Evolutionary conservation across 2,797 vertebrate genomes (phyloP).

Genomic region (Pangasius mekongensis): DNA sequence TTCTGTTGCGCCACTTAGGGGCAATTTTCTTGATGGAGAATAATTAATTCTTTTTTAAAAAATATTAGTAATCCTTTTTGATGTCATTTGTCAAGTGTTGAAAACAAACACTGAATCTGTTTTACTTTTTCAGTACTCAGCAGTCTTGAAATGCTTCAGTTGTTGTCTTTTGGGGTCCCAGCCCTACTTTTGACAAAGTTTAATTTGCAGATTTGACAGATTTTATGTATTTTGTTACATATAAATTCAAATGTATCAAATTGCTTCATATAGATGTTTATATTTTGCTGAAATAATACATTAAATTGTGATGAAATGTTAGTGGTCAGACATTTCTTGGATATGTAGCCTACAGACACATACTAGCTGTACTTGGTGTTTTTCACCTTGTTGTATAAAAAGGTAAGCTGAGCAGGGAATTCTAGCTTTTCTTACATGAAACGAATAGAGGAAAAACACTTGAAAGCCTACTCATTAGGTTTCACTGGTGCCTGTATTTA

Average conservation of each 20-base stretch:
- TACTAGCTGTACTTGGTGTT: neutral
- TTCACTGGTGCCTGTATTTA: neutral
- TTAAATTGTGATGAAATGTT: neutral
- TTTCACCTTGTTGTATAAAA: neutral
- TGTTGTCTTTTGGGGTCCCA: neutral
- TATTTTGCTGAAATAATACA: neutral
- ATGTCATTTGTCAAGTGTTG: neutral
- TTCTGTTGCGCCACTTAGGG: too few species aligned
- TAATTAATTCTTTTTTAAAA: too few species aligned
- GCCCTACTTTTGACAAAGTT: neutral
- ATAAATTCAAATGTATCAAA: too few species aligned
- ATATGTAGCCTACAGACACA: neutral
- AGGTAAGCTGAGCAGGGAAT: neutral
- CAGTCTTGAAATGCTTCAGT: neutral
- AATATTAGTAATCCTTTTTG: too few species aligned
- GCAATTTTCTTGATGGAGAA: too few species aligned
- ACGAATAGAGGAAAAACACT: neutral
- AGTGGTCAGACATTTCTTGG: neutral
- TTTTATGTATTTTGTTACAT: neutral
- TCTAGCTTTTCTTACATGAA: neutral
- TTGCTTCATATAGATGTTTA: neutral
- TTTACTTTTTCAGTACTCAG: neutral
- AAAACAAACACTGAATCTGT: neutral
- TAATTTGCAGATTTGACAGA: neutral
- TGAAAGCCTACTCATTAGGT: neutral